Evolutionary conservation across 2,888 invertebrate genomes (phyloP), one percentile per base, ranked within the genome.

Genomic region (Volucella inflata): DNA sequence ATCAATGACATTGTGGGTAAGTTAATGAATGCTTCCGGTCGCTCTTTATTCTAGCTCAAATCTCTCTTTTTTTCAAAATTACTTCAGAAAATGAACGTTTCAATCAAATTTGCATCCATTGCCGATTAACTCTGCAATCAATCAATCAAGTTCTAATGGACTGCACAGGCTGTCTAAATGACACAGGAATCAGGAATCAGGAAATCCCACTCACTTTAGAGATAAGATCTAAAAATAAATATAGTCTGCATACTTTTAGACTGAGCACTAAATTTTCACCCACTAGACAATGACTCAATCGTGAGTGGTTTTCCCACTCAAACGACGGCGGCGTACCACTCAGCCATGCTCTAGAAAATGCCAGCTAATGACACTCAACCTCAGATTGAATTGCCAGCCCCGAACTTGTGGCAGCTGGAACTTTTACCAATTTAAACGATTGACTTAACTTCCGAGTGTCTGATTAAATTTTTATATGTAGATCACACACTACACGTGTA

Each of bases 181-280:
- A 8, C n/a, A 16, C n/a, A 38, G 12, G 12, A 0, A 64, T 30
- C 2, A 14, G 48, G 46, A 40, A 30, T 3, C 6, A 16, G 21
- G 14, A 17, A 36, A 36, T 14, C 11, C 40, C 1, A 50, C 17
- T 30, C 16, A n/a, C 12, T 55, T 21, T 2, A 46, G 30, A 55
- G 30, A 55, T n/a, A 2, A 42, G 76, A 82, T 82, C 51, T 48
- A n/a, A 21, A 53, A 17, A 53, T 38, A 4, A 21, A 48, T 11
- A 59, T 14, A 40, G 14, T 40, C 36, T 16, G 80, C 71, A 75
- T 79, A 84, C 80, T 84, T 84, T 50, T 80, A 80, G 84, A 80
- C 79, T 17, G 65, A 17, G n/a, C 1, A 21, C 21, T 16, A 30
- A 51, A 16, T 62, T 42, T 65, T 75, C 74, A 59, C 79, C 79